Conservation (phyloP, 2,797 vertebrate genomes). For the Phoeniculus purpureus region DNA sequence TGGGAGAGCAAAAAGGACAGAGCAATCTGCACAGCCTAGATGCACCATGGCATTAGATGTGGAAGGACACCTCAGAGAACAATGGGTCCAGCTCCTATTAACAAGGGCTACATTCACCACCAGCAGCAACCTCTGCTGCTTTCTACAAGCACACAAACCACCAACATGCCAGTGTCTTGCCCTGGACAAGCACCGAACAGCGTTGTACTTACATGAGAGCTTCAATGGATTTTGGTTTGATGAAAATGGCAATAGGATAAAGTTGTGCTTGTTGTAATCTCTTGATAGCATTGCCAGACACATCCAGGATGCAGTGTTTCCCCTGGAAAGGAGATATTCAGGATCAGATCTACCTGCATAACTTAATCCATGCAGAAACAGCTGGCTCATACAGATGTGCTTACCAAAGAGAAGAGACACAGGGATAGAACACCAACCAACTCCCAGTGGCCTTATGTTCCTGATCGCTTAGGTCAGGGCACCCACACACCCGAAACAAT, state of each 20-base stretch:
- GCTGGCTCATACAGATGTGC: not conserved
- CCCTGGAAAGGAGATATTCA: slow-evolving; percentile 79
- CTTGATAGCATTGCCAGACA: slow-evolving; percentile 99
- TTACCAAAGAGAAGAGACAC: not conserved
- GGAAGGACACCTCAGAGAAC: not conserved
- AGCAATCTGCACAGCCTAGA: not conserved
- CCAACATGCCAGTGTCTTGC: not conserved
- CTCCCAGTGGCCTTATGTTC: not conserved
- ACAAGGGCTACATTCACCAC: not conserved
- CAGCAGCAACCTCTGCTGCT: not conserved
- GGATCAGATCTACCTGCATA: not conserved
- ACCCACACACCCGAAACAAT: not conserved
- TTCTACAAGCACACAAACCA: not conserved
- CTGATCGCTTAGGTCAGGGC: not conserved
- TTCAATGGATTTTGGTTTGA: slow-evolving; percentile 99
- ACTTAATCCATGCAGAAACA: not conserved
- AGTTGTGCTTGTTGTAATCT: slow-evolving; percentile 99
- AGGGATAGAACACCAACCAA: not conserved
- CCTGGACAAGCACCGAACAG: not conserved
- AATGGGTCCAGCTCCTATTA: not conserved
- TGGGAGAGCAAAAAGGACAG: not conserved
- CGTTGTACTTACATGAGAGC: slow-evolving; percentile 92
- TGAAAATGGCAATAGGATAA: slow-evolving; percentile 98
- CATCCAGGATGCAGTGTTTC: slow-evolving; percentile 98
- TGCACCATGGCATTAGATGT: not conserved